A percentile compares a stretch with the other conserved stretches of the same genome.
Conservation (phyloP, 2,113 vertebrate species). For the Syngnathus typhle region DNA sequence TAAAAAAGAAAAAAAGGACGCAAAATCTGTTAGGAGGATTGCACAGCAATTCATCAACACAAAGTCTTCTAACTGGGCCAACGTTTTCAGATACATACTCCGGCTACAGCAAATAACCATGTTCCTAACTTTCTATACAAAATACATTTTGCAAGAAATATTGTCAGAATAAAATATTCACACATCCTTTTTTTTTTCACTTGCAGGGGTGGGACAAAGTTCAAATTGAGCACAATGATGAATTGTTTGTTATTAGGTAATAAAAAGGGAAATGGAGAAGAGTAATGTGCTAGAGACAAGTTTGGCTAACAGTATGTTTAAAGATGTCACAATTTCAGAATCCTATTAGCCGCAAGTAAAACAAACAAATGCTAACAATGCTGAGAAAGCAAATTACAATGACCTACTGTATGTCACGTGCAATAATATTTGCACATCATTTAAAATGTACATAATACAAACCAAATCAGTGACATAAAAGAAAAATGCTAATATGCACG, state of each 20-base stretch:
- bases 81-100: not conserved
- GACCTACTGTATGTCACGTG: not conserved
- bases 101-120: not conserved
- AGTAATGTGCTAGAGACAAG: slow-evolving; percentile 2
- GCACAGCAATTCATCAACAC: not conserved
- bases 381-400: not conserved
- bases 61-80: not conserved
- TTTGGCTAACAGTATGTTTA: not conserved
- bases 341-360: too few species aligned
- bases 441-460: not conserved
- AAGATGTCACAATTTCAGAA: not conserved
- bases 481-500: slow-evolving; percentile 3
- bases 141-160: not conserved
- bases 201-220: not conserved
- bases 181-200: not conserved
- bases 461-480: not conserved
- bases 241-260: not conserved
- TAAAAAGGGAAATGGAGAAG: slow-evolving; percentile 15
- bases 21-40: not conserved
- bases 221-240: not conserved
- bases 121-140: not conserved
- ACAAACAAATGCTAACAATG: not conserved
- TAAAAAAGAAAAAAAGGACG: not conserved
- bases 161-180: not conserved
- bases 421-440: not conserved